phyloP scores from a whole-genome alignment of 2,113 vertebrate genomes.

The Pangasianodon hypophthalmus region DNA sequence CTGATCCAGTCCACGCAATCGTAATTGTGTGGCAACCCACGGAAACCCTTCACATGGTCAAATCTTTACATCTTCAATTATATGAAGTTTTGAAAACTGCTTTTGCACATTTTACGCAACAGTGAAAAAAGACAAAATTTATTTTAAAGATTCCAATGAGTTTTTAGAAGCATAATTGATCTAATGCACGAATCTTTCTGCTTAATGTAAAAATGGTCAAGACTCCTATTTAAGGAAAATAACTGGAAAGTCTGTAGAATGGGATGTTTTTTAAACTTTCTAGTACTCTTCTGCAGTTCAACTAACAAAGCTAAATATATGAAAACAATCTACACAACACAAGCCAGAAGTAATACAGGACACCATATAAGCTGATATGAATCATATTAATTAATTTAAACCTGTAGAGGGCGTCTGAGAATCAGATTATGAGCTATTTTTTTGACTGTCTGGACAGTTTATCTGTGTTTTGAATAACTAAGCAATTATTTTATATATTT shows the following conservation, averaged over 20 bases:
- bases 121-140: background rate
- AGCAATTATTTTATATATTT: background rate
- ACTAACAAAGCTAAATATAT: background rate
- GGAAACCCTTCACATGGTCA: background rate
- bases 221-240: background rate
- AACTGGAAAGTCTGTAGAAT: background rate
- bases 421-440: background rate
- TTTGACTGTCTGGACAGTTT: background rate
- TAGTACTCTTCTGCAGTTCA: background rate
- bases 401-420: conserved; percentile 43
- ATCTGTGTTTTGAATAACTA: conserved; percentile 10
- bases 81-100: background rate
- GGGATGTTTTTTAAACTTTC: background rate
- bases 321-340: background rate
- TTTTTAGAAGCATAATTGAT: background rate
- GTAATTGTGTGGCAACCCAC: background rate
- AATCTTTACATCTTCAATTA: background rate
- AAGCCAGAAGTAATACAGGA: background rate
- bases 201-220: background rate
- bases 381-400: background rate
- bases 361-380: background rate
- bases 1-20: background rate
- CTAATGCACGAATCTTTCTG: background rate
- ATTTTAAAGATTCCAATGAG: background rate
- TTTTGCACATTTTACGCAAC: background rate